Conservation (phyloP, 2,888 invertebrate genomes). For the Perizoma flavofasciatum region DNA sequence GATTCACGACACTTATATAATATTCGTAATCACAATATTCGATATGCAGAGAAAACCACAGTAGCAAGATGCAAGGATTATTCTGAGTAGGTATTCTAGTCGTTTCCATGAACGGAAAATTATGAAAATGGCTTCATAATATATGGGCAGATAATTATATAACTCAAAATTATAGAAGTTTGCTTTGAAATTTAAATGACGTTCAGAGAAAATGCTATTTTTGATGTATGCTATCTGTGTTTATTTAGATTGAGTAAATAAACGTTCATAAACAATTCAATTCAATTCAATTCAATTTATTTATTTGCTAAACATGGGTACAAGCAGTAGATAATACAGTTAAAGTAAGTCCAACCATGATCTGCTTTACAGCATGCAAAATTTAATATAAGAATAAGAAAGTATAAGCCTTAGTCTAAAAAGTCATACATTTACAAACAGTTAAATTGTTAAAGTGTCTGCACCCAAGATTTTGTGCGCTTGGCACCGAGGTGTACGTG, state of each 20-base stretch:
- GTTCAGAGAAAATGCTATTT: conserved; percentile 21
- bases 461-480: conserved; percentile 26
- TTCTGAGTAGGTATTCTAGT: conserved; percentile 15
- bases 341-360: too few species aligned
- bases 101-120: conserved; percentile 24
- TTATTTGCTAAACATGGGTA: too few species aligned
- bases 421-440: too few species aligned
- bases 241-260: conserved; percentile 40
- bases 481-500: conserved; percentile 32
- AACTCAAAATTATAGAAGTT: conserved; percentile 12
- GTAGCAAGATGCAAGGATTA: conserved; percentile 20
- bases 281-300: too few species aligned
- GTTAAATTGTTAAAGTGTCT: conserved; percentile 39
- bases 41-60: conserved; percentile 20
- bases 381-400: too few species aligned
- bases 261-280: too few species aligned
- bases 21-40: conserved; percentile 27
- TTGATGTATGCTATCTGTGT: conserved; percentile 17
- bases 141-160: conserved; percentile 8
- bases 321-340: too few species aligned
- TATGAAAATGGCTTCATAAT: conserved; percentile 16
- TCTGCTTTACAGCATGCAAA: too few species aligned
- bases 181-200: conserved; percentile 15
- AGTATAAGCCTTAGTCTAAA: too few species aligned
- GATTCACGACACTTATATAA: conserved; percentile 37